A percentile compares a stretch with the other conserved stretches of the same genome.
Evolutionary conservation across 2,797 vertebrate genomes (phyloP).

Genomic region (Spondyliosoma cantharus): DNA sequence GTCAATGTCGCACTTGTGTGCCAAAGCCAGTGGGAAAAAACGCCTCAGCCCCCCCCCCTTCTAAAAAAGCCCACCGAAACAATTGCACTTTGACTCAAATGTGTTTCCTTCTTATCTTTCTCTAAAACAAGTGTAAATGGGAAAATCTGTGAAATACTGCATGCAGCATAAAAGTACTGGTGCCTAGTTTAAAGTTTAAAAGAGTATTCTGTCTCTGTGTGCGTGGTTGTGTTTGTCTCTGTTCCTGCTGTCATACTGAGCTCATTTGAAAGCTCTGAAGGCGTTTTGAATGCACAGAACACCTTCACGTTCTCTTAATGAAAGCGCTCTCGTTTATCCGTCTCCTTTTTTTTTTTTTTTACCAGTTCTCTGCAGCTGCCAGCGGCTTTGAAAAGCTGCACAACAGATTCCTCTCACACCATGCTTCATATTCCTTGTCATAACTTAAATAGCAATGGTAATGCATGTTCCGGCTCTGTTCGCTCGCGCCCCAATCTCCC

Average conservation of each 20-base stretch:
- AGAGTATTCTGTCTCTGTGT: neutral
- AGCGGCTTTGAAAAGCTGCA: conserved; percentile 37
- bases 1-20: conserved; percentile 72
- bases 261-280: conserved; percentile 33
- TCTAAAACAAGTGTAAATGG: neutral
- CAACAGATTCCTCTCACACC: conserved; percentile 27
- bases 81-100: conserved; percentile 27
- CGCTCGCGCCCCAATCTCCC: conserved; percentile 8
- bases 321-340: conserved; percentile 46
- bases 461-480: conserved; percentile 40
- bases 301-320: conserved; percentile 42
- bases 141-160: conserved; percentile 4
- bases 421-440: conserved; percentile 42
- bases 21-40: conserved; percentile 50
- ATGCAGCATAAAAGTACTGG: neutral
- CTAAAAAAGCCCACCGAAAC: conserved; percentile 26
- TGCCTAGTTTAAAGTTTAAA: conserved; percentile 12
- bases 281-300: conserved; percentile 20
- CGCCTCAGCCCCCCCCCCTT: conserved; percentile 11
- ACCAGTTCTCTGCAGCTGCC: conserved; percentile 29
- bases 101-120: neutral
- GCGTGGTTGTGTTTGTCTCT: neutral
- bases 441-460: conserved; percentile 40
- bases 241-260: conserved; percentile 19
- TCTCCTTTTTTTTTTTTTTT: conserved; percentile 17